A percentile compares a stretch with the other conserved stretches of the same genome.
These are phyloP conservation scores for Scolopax bukidnonensis DNA, from an alignment of 2,797 vertebrate genomes.

Conservation along the genomic window DNA sequence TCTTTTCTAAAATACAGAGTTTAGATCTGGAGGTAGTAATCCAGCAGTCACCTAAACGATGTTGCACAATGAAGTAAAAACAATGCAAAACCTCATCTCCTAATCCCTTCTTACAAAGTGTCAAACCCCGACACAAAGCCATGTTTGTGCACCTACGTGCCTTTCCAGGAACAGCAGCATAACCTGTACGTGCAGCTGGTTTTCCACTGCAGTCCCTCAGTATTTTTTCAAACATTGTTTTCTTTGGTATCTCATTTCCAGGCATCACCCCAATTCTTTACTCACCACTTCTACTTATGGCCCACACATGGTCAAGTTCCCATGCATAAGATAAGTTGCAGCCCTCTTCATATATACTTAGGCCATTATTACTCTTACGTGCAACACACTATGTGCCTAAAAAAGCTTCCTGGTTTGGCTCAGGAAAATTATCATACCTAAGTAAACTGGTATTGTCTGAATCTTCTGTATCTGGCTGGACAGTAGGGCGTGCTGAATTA, in stretches of 20 bases:
- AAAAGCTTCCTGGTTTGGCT: neutral
- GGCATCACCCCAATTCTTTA: neutral
- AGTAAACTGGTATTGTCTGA: neutral
- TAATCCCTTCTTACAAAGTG: neutral
- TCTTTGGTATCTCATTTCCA: neutral
- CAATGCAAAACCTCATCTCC: neutral
- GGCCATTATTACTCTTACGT: neutral
- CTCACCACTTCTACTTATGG: neutral
- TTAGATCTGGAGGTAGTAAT: neutral
- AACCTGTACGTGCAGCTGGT: fast-evolving
- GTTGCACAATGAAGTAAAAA: neutral
- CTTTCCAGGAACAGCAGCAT: neutral
- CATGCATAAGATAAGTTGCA: neutral
- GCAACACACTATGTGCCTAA: neutral
- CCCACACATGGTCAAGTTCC: fast-evolving
- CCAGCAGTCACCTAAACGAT: neutral
- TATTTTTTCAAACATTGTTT: neutral
- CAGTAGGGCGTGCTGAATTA: neutral
- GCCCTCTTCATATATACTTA: neutral
- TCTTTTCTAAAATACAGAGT: neutral
- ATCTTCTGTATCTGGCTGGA: neutral
- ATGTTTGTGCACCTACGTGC: neutral
- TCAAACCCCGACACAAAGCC: neutral
- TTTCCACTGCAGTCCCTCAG: neutral
- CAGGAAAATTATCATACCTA: neutral